Evolutionary conservation across 2,888 invertebrate genomes (phyloP).

Genomic region (Athripsodes cinereus): DNA sequence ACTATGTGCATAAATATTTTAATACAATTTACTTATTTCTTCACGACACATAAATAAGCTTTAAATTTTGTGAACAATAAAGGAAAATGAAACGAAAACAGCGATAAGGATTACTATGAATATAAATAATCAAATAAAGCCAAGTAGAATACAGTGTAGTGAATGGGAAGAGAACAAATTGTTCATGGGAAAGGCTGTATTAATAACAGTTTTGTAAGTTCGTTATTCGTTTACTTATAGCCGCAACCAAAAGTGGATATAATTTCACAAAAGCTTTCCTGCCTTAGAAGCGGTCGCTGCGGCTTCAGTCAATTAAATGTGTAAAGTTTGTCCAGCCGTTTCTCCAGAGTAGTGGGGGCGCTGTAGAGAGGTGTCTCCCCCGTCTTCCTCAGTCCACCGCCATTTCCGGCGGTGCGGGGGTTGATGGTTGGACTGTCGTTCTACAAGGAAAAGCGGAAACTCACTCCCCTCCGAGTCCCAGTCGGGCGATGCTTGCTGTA

Average conservation of each 20-base stretch:
- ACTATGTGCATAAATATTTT: no score
- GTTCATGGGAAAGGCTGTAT: not conserved
- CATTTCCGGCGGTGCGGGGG: conserved; percentile 1
- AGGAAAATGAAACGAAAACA: not conserved
- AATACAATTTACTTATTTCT: no score
- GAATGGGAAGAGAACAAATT: not conserved
- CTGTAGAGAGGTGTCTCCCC: not conserved
- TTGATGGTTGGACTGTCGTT: not conserved
- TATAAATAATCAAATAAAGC: not conserved
- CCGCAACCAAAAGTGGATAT: not conserved
- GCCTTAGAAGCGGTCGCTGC: conserved; percentile 5
- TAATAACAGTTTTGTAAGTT: not conserved
- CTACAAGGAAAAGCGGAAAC: conserved; percentile 5
- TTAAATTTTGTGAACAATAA: no score
- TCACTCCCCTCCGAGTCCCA: not conserved
- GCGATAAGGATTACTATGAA: not conserved
- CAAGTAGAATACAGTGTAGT: no score
- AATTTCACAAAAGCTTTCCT: not conserved
- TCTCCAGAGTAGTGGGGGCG: not conserved
- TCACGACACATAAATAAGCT: no score
- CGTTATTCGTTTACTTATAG: not conserved
- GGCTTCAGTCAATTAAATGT: conserved; percentile 21
- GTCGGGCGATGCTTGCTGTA: not conserved
- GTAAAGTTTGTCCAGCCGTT: conserved; percentile 14
- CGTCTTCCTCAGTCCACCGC: not conserved